A percentile compares a stretch with the other conserved stretches of the same genome.
Conservation (phyloP, 2,797 vertebrate species). For the Ambastaia sidthimunki region DNA sequence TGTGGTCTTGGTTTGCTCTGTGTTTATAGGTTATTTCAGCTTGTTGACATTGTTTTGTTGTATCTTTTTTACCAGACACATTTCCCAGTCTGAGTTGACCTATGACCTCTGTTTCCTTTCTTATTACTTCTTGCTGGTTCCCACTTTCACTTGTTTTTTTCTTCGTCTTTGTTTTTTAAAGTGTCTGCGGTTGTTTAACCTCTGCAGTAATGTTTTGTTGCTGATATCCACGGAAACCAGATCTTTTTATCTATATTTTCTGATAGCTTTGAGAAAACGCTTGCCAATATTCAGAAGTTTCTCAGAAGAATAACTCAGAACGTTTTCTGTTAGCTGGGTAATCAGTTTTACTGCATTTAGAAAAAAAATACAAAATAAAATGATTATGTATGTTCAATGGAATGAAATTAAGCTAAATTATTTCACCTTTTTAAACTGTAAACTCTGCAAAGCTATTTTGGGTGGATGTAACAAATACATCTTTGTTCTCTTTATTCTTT, state of each 20-base stretch:
- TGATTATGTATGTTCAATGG: neutral
- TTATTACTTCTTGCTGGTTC: slow-evolving; percentile 60
- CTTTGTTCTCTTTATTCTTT: slow-evolving; percentile 30
- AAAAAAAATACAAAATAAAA: neutral
- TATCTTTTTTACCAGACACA: slow-evolving; percentile 27
- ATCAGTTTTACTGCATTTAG: too few species aligned
- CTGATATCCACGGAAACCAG: slow-evolving; percentile 23
- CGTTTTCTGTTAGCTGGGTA: too few species aligned
- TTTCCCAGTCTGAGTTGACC: slow-evolving; percentile 57
- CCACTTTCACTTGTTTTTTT: slow-evolving; percentile 33
- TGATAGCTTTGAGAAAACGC: too few species aligned
- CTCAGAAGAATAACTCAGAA: too few species aligned
- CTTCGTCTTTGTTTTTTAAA: slow-evolving; percentile 1
- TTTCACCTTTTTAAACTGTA: neutral
- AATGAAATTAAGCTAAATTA: neutral
- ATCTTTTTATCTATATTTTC: neutral
- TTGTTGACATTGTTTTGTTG: slow-evolving; percentile 54
- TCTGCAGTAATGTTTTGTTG: neutral
- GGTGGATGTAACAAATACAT: neutral
- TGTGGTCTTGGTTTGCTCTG: slow-evolving; percentile 14
- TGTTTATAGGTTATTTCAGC: slow-evolving; percentile 49
- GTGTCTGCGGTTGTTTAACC: slow-evolving; percentile 24
- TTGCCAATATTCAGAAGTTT: too few species aligned
- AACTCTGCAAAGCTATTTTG: neutral
- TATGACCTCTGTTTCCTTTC: slow-evolving; percentile 36